Conservation (phyloP, 2,797 vertebrate species). For the Champsocephalus esox region DNA sequence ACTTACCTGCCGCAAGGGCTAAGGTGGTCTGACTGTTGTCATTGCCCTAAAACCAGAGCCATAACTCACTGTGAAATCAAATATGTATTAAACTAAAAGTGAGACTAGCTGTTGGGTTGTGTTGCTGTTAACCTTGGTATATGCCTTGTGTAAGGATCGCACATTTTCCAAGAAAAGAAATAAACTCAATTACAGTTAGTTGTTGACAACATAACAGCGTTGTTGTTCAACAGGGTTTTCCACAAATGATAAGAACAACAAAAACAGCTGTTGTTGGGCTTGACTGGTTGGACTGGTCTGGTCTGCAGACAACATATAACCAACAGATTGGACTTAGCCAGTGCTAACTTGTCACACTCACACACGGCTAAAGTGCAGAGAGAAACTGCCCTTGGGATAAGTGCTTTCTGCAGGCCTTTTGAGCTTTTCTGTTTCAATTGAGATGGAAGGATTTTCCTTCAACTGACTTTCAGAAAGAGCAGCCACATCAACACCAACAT, state of each 20-base stretch:
- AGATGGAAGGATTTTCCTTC: not conserved
- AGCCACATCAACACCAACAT: not conserved
- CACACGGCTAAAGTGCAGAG: not conserved
- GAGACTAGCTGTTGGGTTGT: not conserved
- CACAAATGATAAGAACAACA: not conserved
- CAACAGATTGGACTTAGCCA: not conserved
- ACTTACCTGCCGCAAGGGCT: not conserved
- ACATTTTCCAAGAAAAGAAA: not conserved
- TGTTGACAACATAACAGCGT: not conserved
- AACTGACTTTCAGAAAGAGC: not conserved
- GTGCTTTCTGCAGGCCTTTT: not conserved
- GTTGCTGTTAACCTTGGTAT: not conserved
- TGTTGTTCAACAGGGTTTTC: not conserved
- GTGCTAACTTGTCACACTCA: not conserved
- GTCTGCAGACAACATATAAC: not conserved
- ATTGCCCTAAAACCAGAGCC: not conserved
- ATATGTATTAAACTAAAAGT: not conserved
- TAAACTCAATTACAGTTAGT: not conserved
- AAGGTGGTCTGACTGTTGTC: not conserved
- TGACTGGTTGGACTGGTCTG: not conserved
- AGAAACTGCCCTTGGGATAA: no score
- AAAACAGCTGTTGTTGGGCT: no score
- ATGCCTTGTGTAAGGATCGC: not conserved
- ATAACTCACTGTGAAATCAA: not conserved
- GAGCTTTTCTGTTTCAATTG: not conserved